These are phyloP conservation scores for Pachypanchax playfairii DNA, from an alignment of 2,113 vertebrate genomes.

Conservation along the genomic window DNA sequence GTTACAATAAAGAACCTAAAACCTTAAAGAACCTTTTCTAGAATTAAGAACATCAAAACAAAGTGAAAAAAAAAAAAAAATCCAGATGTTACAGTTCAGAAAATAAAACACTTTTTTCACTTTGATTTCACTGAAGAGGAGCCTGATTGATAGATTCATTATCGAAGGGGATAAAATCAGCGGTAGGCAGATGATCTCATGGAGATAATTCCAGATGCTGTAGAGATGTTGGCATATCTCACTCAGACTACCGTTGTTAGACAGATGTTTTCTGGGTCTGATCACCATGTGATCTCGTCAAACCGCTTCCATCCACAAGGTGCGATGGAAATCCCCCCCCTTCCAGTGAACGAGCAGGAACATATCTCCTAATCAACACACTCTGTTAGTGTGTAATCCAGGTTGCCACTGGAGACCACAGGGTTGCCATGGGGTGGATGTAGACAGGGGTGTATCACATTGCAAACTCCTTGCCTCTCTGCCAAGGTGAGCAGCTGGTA, in stretches of 20 bases:
- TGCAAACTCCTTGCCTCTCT: constrained; percentile 57
- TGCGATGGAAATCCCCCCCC: constrained; percentile 32
- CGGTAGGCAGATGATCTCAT: constrained; percentile 18
- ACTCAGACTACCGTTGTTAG: constrained; percentile 31
- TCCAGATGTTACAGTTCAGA: too few species aligned
- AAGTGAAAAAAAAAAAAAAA: too few species aligned
- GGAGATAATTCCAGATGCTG: constrained; percentile 22
- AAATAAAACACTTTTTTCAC: too few species aligned
- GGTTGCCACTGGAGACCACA: constrained; percentile 55
- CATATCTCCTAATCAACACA: constrained; percentile 67
- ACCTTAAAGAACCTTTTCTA: too few species aligned
- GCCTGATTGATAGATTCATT: constrained; percentile 34
- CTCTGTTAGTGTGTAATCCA: constrained; percentile 48
- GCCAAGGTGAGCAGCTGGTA: constrained; percentile 76
- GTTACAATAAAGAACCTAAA: too few species aligned
- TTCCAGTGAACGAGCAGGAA: constrained; percentile 32
- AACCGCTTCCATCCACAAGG: constrained; percentile 7
- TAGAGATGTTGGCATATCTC: constrained; percentile 7
- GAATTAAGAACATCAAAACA: too few species aligned
- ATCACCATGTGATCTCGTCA: constrained; percentile 43
- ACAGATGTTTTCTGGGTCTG: constrained; percentile 52
- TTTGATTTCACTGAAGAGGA: background rate
- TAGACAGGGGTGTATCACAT: constrained; percentile 48
- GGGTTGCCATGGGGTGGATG: constrained; percentile 47
- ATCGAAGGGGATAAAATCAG: constrained; percentile 25